Evolutionary conservation across 2,113 vertebrate genomes (phyloP), one percentile per base, ranked within the genome.

Genomic region (Paradoxurus hermaphroditus): DNA sequence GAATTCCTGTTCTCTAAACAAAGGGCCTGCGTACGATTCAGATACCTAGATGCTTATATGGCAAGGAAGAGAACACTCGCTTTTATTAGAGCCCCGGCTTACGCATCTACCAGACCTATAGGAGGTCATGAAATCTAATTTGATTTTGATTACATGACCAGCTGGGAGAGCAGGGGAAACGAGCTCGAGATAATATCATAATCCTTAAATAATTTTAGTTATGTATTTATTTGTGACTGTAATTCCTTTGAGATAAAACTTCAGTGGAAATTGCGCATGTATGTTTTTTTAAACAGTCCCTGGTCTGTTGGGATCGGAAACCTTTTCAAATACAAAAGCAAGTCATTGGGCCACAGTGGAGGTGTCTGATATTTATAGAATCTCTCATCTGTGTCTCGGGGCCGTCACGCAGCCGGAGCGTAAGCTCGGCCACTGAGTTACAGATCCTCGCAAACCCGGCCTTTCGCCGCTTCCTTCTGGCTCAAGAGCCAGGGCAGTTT

Each of bases 191-290:
- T 90, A 82, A 44, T 59, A 91, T 75, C 65, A 51, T 75, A 75
- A 59, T 79, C 89, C 27, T 85, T 79, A 93, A 90, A 86, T 86
- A 83, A 62, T 27, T 86, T 19, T 96, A 44, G 46, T 79, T 94
- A 90, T 93, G n/a, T 72, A 72, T 87, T 95, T 89, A 51, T 65
- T 82, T 89, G 34, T 83, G 78, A 82, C 59, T 62, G 1, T 81
- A 89, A 93, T 95, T 78, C 67, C 46, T 89, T 91, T 73, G 92
- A 95, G 78, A 89, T 95, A 67, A 93, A 95, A 31, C 31, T 91
- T 89, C 29, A 91, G 86, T 88, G 92, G 72, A 93, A 90, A 83
- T 68, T 91, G 51, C 90, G 53, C 90, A 56, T 97, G n/a, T 86
- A 39, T 91, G 34, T 87, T 92, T 75, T 68, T 85, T 91, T 84